Evolutionary conservation across 2,888 invertebrate species (phyloP), one percentile per base, ranked within the genome.

Genomic region (Diachrysia chrysitis): DNA sequence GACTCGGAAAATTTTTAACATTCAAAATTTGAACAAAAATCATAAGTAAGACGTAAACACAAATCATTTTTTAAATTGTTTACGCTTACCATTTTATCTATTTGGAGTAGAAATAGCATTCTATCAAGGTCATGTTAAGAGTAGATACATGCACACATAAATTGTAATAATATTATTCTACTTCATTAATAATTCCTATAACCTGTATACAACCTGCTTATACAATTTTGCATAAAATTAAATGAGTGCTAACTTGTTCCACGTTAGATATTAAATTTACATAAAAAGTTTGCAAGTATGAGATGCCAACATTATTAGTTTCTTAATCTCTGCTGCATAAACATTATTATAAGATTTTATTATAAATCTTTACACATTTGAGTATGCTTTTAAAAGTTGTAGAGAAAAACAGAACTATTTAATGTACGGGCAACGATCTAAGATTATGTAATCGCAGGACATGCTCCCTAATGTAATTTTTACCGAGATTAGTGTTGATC

Each of bases 361-460:
- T 59, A 10, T 48, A 55, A 65, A 65, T 48, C n/a, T 37, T 51
- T 35, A 63, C 63, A 62, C 51, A 62, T 58, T 51, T 60, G 57
- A 32, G 68, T 54, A 55, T 66, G 21, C 48, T 55, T n/a, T 29
- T 51, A 68, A 35, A 48, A 66, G 56, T 56, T 57, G 58, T 42
- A 63, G 51, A 55, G 25, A 37, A 32, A 58, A 55, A 67, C 51
- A 62, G 21, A 71, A 61, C 58, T 32, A 63, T 67, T 67, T 32
- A 67, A 69, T 79, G 73, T 76, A 70, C 69, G 66, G 73, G 78
- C 81, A 82, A 76, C 60, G 78, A 71, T 69, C 82, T 66, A 60
- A 63, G 59, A 80, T 78, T 80, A 80, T 72, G 61, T 73, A 69
- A 74, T 58, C 58, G 23, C 68, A 76, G 69, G 71, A 74, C 78